Conservation (phyloP, 2,888 invertebrate species). For the Acronicta leporina region DNA sequence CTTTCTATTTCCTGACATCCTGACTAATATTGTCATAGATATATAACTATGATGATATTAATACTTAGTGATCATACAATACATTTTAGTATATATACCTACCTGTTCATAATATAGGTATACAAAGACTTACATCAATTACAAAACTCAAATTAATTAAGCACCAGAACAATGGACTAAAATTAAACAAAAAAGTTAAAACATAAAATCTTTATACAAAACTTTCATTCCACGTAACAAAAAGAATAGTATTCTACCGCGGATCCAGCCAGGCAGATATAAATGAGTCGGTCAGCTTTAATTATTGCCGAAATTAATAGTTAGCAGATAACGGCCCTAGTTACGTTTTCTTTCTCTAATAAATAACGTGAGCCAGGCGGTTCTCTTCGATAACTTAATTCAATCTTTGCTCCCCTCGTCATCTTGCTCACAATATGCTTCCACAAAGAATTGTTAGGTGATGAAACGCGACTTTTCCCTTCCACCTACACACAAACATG, state of each 20-base stretch:
- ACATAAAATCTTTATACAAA: constrained; percentile 38
- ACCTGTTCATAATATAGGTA: too few relatives aligned
- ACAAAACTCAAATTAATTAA: constrained; percentile 20
- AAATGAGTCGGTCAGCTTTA: constrained; percentile 78
- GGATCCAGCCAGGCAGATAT: constrained; percentile 62
- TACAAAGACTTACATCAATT: too few relatives aligned
- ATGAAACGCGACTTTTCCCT: constrained; percentile 72
- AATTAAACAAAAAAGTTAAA: constrained; percentile 28
- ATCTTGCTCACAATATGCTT: constrained; percentile 73
- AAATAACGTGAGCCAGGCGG: constrained; percentile 74
- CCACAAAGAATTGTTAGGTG: constrained; percentile 70
- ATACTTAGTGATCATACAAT: too few relatives aligned
- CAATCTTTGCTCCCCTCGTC: constrained; percentile 84
- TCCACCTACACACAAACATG: constrained; percentile 56
- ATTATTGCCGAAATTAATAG: constrained; percentile 85
- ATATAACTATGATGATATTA: too few relatives aligned
- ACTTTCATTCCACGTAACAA: constrained; percentile 51
- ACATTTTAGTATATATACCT: too few relatives aligned
- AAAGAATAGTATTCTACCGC: constrained; percentile 52
- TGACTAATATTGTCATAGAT: too few relatives aligned
- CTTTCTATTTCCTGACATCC: too few relatives aligned
- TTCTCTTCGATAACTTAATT: constrained; percentile 83
- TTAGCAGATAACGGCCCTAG: constrained; percentile 73
- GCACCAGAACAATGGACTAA: constrained; percentile 21
- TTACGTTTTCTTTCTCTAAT: constrained; percentile 77